Evolutionary conservation across 1,140 invertebrate species (phyloP).

Genomic region (Drosophila prosaltans): DNA sequence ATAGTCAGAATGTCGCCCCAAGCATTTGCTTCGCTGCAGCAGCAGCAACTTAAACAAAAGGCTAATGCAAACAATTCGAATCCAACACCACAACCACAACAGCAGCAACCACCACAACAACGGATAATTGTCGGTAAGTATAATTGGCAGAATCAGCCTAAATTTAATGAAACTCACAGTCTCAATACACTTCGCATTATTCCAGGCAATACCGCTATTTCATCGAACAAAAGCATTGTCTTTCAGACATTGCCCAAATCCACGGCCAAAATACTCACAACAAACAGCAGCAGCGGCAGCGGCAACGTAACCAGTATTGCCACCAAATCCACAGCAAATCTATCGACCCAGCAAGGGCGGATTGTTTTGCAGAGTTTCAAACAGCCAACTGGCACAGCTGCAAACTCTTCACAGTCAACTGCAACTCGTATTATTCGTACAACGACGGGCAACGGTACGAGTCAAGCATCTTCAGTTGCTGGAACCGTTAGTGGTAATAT

Average conservation of each 20-base stretch:
- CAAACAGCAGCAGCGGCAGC: conserved; percentile 29
- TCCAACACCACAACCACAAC: conserved; percentile 45
- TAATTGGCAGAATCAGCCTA: neutral
- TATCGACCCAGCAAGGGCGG: conserved; percentile 83
- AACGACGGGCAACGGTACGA: conserved; percentile 23
- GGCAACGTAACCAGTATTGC: conserved; percentile 25
- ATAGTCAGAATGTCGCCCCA: conserved; percentile 79
- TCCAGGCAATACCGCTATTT: conserved; percentile 73
- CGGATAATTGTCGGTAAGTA: conserved; percentile 72
- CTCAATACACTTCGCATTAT: neutral
- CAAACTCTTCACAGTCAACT: conserved; percentile 20
- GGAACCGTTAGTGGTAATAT: conserved; percentile 84
- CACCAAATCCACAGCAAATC: conserved; percentile 51
- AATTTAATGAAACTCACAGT: neutral
- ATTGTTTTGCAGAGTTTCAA: conserved; percentile 82
- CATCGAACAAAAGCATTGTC: conserved; percentile 74
- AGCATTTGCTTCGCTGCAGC: conserved; percentile 71
- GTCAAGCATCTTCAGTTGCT: conserved; percentile 23
- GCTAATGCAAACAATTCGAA: conserved; percentile 27
- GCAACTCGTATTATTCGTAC: conserved; percentile 56
- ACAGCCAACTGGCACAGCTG: conserved; percentile 47
- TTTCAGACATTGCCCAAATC: conserved; percentile 64
- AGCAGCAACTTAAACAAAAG: conserved; percentile 69
- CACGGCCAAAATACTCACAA: conserved; percentile 69
- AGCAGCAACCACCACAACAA: conserved; percentile 55